phyloP scores from a whole-genome alignment of 53 echinoderm and acorn worm genomes.

The Actinopyga echinites region DNA sequence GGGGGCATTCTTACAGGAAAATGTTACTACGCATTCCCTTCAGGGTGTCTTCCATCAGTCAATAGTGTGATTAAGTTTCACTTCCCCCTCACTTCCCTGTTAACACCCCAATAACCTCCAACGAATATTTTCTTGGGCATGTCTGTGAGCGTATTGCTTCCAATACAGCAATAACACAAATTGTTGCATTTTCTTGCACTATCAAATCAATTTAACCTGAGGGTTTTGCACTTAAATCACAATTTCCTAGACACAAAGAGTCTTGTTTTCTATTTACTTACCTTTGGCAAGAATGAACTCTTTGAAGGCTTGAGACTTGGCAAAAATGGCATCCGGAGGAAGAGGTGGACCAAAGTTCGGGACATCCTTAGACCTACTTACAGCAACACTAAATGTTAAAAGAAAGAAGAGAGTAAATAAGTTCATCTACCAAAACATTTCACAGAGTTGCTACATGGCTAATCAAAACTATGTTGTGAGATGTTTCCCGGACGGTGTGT shows the following conservation, averaged over 20 bases:
- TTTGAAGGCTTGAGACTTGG: conserved; percentile 71
- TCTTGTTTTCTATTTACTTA: conserved; percentile 40
- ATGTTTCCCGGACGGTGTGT: too few species aligned
- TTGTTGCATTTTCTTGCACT: neutral
- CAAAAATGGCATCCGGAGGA: conserved; percentile 68
- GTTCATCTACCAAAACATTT: too few species aligned
- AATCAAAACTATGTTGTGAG: too few species aligned
- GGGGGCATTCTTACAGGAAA: too few species aligned
- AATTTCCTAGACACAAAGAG: neutral
- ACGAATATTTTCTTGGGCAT: too few species aligned
- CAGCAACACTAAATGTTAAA: conserved; percentile 74
- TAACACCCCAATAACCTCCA: too few species aligned
- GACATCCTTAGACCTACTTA: conserved; percentile 92
- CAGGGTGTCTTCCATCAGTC: too few species aligned
- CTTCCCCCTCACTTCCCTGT: too few species aligned
- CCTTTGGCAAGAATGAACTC: conserved; percentile 94
- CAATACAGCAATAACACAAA: neutral
- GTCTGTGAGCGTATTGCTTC: too few species aligned
- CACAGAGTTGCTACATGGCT: too few species aligned
- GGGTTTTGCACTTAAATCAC: neutral
- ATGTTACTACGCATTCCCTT: too few species aligned
- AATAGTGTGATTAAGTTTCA: too few species aligned
- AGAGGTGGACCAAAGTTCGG: conserved; percentile 87
- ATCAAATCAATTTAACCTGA: neutral
- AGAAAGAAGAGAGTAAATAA: neutral